Evolutionary conservation across 2,888 invertebrate species (phyloP).

Genomic region (Endomychus coccineus): DNA sequence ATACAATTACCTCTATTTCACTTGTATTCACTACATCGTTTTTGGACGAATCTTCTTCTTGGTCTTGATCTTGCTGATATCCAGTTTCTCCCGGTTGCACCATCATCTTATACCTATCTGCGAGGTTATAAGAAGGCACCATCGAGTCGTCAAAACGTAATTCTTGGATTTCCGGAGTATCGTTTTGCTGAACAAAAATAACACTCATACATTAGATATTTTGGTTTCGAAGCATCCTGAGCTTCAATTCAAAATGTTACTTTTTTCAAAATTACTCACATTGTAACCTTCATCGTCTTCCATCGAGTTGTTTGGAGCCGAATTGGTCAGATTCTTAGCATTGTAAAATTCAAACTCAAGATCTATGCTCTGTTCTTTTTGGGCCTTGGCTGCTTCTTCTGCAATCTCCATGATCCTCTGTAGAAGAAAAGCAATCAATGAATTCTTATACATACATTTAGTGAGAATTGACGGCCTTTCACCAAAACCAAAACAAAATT

Average conservation of each 20-base stretch:
- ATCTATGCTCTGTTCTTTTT: conserved; percentile 49
- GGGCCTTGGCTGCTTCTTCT: conserved; percentile 68
- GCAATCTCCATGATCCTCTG: conserved; percentile 84
- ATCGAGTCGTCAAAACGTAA: conserved; percentile 29
- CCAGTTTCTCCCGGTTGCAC: conserved; percentile 31
- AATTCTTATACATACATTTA: no score
- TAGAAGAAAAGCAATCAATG: conserved; percentile 3
- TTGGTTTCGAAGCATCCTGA: no score
- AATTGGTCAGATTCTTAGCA: conserved; percentile 57
- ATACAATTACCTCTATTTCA: conserved; percentile 24
- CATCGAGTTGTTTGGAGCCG: conserved; percentile 47
- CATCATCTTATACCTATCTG: conserved; percentile 28
- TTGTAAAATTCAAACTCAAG: conserved; percentile 60
- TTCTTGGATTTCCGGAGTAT: conserved; percentile 23
- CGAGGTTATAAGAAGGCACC: conserved; percentile 18
- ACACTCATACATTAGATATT: no score
- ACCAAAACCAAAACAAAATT: no score
- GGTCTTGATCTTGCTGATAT: conserved; percentile 32
- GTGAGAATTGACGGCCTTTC: no score
- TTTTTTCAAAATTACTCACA: conserved; percentile 33
- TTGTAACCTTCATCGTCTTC: conserved; percentile 50
- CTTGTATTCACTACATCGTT: conserved; percentile 21
- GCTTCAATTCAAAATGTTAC: no score
- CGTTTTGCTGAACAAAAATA: conserved; percentile 7
- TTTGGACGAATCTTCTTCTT: conserved; percentile 19